Conservation (phyloP, 1,140 invertebrate genomes). For the Hetaerina americana region DNA sequence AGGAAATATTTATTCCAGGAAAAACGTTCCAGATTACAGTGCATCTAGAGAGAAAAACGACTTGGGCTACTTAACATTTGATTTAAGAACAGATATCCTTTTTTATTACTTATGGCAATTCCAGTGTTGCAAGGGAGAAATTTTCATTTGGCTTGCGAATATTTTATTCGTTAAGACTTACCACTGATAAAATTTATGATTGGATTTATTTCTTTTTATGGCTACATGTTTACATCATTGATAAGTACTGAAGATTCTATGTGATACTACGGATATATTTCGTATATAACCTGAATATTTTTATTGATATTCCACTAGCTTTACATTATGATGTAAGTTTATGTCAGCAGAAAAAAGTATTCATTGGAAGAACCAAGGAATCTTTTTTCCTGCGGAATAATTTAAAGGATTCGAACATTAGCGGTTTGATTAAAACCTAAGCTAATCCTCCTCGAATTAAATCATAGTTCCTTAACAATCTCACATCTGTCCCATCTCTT, state of each 20-base stretch:
- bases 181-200: neutral
- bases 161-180: neutral
- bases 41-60: constrained; percentile 89
- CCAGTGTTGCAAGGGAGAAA: neutral
- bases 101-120: constrained; percentile 18
- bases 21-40: constrained; percentile 93
- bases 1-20: constrained; percentile 60
- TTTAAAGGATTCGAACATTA: too few species aligned
- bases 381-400: too few species aligned
- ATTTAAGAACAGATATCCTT: constrained; percentile 78
- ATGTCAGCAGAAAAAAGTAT: constrained; percentile 1
- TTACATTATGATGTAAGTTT: too few species aligned
- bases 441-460: too few species aligned
- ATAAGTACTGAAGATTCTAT: too few species aligned
- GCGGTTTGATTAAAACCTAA: too few species aligned
- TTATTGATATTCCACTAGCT: too few species aligned
- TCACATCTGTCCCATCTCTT: constrained; percentile 74
- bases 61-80: constrained; percentile 87
- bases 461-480: constrained; percentile 21
- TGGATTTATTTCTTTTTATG: neutral
- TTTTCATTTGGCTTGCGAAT: neutral
- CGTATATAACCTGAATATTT: too few species aligned
- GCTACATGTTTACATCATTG: neutral
- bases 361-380: too few species aligned
- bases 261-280: too few species aligned